These are phyloP conservation scores for Tenebrio molitor DNA, from an alignment of 1,140 invertebrate species.

Conservation along the genomic window DNA sequence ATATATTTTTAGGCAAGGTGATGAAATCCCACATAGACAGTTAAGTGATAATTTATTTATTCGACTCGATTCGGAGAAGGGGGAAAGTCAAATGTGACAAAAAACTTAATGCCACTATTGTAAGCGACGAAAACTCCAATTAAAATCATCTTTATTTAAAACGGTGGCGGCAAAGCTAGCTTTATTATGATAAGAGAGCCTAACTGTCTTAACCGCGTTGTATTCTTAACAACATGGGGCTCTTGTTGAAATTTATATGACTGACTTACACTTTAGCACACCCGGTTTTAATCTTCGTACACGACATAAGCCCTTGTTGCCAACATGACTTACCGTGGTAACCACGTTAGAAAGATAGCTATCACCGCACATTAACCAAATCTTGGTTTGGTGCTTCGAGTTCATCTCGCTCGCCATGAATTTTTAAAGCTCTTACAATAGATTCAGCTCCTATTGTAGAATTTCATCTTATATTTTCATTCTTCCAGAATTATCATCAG, in stretches of 20 bases:
- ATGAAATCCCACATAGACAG: conserved; percentile 3
- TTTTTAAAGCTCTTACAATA: too few species aligned
- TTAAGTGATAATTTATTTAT: conserved; percentile 25
- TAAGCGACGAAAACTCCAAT: conserved; percentile 1
- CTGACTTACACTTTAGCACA: conserved; percentile 14
- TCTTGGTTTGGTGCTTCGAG: too few species aligned
- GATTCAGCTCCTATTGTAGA: too few species aligned
- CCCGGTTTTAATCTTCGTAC: conserved; percentile 26
- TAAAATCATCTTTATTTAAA: too few species aligned
- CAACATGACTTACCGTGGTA: not conserved
- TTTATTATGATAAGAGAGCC: too few species aligned
- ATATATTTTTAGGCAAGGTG: conserved; percentile 26
- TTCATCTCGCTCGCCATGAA: too few species aligned
- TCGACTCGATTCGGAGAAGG: not conserved
- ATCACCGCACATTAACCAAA: not conserved
- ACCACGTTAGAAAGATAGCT: not conserved
- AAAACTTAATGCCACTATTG: not conserved
- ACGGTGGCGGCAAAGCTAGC: too few species aligned
- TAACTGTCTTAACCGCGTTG: conserved; percentile 4
- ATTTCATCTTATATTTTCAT: not conserved
- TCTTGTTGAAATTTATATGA: conserved; percentile 20
- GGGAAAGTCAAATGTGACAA: conserved; percentile 19
- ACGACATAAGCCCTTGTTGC: conserved; percentile 5
- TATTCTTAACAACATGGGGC: conserved; percentile 22
- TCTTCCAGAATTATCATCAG: conserved; percentile 15